Evolutionary conservation across 2,797 vertebrate genomes (phyloP).

Genomic region (Lindbergichthys nudifrons): DNA sequence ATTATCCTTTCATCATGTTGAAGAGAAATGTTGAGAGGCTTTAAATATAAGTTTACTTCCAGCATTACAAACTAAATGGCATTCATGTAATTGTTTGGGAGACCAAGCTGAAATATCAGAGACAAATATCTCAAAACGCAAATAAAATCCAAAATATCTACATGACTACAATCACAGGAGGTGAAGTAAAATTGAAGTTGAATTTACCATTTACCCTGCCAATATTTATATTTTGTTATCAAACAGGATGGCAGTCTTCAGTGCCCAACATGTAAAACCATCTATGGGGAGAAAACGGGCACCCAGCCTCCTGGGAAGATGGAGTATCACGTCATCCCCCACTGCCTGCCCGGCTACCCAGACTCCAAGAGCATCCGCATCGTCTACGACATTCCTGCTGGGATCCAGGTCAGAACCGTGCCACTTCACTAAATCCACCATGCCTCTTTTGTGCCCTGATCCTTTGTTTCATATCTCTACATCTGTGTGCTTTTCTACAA

Average conservation of each 20-base stretch:
- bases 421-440: conserved; percentile 33
- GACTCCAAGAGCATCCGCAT: conserved; percentile 96
- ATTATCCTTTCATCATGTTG: too few relatives aligned
- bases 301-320: conserved; percentile 97
- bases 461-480: conserved; percentile 36
- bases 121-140: neutral
- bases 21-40: too few relatives aligned
- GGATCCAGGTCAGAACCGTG: conserved; percentile 89
- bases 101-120: neutral
- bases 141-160: neutral
- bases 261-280: conserved; percentile 96
- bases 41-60: too few relatives aligned
- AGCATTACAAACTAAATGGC: too few relatives aligned
- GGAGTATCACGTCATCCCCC: conserved; percentile 96
- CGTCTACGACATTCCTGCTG: conserved; percentile 94
- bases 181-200: neutral
- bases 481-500: conserved; percentile 30
- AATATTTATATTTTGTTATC: neutral
- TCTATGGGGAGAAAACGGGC: conserved; percentile 96
- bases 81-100: neutral
- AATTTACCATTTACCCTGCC: neutral
- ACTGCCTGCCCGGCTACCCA: conserved; percentile 91
- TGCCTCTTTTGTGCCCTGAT: conserved; percentile 35
- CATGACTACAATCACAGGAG: neutral
- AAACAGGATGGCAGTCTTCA: conserved; percentile 95